Conservation (phyloP, 2,113 vertebrate genomes). For the Colossoma macropomum region DNA sequence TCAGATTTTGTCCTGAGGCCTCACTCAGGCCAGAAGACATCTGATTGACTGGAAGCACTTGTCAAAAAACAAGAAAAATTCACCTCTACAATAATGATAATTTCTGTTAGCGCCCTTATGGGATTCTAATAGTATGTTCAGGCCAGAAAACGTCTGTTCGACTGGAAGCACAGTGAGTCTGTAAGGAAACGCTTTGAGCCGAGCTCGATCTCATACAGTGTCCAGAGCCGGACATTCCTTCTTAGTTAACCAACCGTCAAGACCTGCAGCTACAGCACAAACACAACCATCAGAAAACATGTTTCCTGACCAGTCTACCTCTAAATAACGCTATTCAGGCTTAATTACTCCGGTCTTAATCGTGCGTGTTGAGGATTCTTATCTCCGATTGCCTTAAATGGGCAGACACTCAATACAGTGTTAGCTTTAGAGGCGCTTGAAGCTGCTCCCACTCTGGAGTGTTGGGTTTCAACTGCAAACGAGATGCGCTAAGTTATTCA, state of each 20-base stretch:
- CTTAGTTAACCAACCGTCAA: not conserved
- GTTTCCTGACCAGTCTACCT: slow-evolving; percentile 31
- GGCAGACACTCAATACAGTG: not conserved
- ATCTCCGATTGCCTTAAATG: too few species aligned
- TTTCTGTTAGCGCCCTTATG: too few species aligned
- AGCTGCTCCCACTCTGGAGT: slow-evolving; percentile 57
- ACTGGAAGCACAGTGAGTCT: too few species aligned
- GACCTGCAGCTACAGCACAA: not conserved
- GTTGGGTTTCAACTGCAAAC: slow-evolving; percentile 62
- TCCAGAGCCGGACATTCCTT: not conserved
- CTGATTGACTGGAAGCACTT: too few species aligned
- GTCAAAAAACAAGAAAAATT: too few species aligned
- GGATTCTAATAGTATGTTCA: too few species aligned
- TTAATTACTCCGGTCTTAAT: slow-evolving; percentile 58
- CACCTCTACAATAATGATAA: too few species aligned
- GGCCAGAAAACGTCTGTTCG: too few species aligned
- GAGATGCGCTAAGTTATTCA: slow-evolving; percentile 66
- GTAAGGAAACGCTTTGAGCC: too few species aligned
- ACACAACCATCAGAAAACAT: not conserved
- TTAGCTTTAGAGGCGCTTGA: slow-evolving; percentile 54
- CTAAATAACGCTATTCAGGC: slow-evolving; percentile 56
- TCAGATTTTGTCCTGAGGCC: too few species aligned
- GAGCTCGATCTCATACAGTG: not conserved
- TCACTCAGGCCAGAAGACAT: too few species aligned
- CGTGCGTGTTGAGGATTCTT: not conserved